Conservation (phyloP, 2,797 vertebrate genomes). For the Amblyraja radiata region DNA sequence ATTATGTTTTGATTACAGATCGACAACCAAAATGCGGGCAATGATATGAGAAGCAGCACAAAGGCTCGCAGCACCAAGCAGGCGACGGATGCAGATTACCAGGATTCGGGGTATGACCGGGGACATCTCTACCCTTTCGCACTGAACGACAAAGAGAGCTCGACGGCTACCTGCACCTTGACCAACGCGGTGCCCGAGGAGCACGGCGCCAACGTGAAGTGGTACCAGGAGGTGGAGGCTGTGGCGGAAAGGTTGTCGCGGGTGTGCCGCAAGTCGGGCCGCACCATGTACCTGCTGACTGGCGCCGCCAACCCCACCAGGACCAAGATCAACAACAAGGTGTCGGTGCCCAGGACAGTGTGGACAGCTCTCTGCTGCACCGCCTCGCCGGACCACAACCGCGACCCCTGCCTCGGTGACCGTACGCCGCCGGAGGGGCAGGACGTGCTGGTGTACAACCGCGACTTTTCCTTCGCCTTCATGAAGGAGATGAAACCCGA, state of each 20-base stretch:
- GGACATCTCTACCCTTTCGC: not conserved
- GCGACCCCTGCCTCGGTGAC: not conserved
- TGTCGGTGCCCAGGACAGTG: not conserved
- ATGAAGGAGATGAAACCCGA: not conserved
- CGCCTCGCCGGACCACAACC: not conserved
- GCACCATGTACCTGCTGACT: not conserved
- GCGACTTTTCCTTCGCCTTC: constrained; percentile 21
- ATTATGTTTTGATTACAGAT: not conserved
- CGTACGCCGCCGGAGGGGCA: too few relatives aligned
- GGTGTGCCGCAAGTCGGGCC: not conserved
- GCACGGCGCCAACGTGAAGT: not conserved
- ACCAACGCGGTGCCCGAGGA: not conserved
- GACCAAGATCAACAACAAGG: not conserved
- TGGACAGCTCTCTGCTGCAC: constrained; percentile 27
- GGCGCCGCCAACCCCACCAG: not conserved
- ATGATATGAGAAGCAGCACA: not conserved
- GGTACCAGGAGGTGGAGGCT: not conserved
- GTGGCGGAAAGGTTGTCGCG: not conserved
- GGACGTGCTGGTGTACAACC: not conserved
- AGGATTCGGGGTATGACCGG: not conserved
- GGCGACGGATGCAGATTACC: constrained; percentile 5
- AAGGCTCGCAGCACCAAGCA: not conserved
- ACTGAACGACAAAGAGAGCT: not conserved
- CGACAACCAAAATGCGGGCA: not conserved
- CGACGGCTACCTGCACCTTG: not conserved